Percentiles rank a stretch among this genome's conserved stretches.
Evolutionary conservation across 2,888 invertebrate species (phyloP).

Genomic region (Cremastinae sp.): DNA sequence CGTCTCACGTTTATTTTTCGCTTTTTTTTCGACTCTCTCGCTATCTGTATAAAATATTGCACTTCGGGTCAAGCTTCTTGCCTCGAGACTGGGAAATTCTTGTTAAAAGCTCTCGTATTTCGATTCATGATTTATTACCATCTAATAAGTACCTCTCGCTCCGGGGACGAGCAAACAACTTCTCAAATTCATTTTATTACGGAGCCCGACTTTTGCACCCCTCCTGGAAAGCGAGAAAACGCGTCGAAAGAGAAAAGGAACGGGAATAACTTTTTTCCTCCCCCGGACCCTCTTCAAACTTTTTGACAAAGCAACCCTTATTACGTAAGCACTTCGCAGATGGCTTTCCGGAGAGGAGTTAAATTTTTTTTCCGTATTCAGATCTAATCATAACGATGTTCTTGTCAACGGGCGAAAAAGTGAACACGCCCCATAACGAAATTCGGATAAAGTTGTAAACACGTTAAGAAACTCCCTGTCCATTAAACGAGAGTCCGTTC

Average conservation of each 20-base stretch:
- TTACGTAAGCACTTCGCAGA: conserved; percentile 9
- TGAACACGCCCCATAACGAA: conserved; percentile 15
- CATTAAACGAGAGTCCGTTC: not conserved
- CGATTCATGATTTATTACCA: conserved; percentile 43
- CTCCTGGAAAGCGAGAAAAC: not conserved
- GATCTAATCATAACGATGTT: conserved; percentile 10
- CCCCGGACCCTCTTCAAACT: not conserved
- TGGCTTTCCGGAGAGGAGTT: conserved; percentile 11
- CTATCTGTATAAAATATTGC: conserved; percentile 10
- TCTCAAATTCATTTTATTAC: conserved; percentile 48
- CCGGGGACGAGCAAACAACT: conserved; percentile 36
- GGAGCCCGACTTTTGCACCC: conserved; percentile 21
- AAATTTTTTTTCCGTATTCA: conserved; percentile 9
- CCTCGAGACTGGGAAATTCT: conserved; percentile 9
- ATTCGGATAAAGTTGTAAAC: not conserved
- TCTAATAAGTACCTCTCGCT: conserved; percentile 18
- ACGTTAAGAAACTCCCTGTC: not conserved
- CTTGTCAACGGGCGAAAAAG: conserved; percentile 2
- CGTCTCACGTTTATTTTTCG: conserved; percentile 38
- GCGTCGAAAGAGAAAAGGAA: conserved; percentile 3
- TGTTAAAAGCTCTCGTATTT: conserved; percentile 19
- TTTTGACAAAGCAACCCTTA: conserved; percentile 1
- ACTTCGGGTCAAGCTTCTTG: conserved; percentile 9
- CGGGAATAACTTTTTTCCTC: conserved; percentile 13
- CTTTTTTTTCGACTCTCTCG: not conserved